Evolutionary conservation across 2,888 invertebrate species (phyloP), one percentile per base, ranked within the genome.

Genomic region (Dioctria rufipes): DNA sequence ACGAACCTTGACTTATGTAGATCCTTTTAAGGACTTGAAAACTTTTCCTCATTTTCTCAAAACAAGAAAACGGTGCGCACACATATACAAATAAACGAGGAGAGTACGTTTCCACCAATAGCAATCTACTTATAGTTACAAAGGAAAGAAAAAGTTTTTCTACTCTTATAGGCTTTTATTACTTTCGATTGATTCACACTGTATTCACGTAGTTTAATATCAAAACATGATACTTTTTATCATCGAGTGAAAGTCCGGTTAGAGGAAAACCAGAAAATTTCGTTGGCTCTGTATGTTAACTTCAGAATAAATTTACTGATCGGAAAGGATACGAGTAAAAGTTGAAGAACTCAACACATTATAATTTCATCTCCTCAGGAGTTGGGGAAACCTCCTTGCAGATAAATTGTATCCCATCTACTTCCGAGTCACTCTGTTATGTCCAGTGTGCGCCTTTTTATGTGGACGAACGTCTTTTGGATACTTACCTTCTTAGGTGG

Each of bases 141-240:
- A 39, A 69, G 51, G 51, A 69, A 54, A 40, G 43, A 40, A 60
- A 75, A 75, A 75, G 42, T 8, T 63, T 75, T 75, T 75, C 25
- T 60, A 43, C 73, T 75, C 73, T 75, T 75, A 75, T 75, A 60
- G 60, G 54, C 73, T 75, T 75, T 75, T 75, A 75, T 75, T 75
- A 75, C 60, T 60, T 75, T 75, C 73, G 73, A 75, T 75, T 75
- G 73, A 75, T 75, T 75, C 60, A 60, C 73, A 75, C 73, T 60
- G 60, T 60, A 39, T 42, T 75, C 73, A 75, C 58, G 73, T 75
- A 43, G 60, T 60, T 75, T 75, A 75, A 60, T 75, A 75, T 75
- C 73, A 60, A 58, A 75, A 75, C 60, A 39, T 42, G 43, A 75
- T 60, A 75, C 40, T 60, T 75, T 75, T 51, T 51, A 51, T 69